phyloP scores from a whole-genome alignment of 2,888 invertebrate species.

The Operophtera brumata region DNA sequence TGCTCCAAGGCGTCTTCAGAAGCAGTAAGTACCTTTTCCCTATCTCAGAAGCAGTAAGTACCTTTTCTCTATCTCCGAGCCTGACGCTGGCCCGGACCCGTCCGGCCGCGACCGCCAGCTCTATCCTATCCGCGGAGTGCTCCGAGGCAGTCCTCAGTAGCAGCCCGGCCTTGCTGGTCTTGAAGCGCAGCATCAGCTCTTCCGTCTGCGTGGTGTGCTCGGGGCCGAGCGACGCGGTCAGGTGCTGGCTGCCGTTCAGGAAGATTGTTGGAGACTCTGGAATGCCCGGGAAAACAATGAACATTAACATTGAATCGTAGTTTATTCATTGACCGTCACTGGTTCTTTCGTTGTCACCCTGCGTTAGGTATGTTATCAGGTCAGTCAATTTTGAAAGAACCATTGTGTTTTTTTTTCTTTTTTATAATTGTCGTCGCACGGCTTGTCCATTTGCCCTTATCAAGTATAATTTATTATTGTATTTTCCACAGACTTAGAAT shows the following conservation, averaged over 20 bases:
- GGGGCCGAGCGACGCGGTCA: slow-evolving; percentile 86
- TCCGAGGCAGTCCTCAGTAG: slow-evolving; percentile 90
- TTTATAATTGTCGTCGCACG: too few relatives aligned
- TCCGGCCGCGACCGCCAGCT: slow-evolving; percentile 92
- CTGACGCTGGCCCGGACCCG: slow-evolving; percentile 90
- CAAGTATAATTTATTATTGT: too few relatives aligned
- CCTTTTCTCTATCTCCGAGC: slow-evolving; percentile 92
- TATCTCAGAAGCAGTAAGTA: too few relatives aligned
- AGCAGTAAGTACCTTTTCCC: too few relatives aligned
- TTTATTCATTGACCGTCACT: too few relatives aligned
- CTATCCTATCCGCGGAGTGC: slow-evolving; percentile 89
- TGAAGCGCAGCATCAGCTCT: slow-evolving; percentile 92
- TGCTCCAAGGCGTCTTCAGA: slow-evolving; percentile 89
- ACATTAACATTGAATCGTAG: too few relatives aligned
- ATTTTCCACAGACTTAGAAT: too few relatives aligned
- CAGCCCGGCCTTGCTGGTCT: slow-evolving; percentile 88
- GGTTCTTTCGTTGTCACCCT: too few relatives aligned
- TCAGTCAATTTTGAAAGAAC: too few relatives aligned
- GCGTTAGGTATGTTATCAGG: too few relatives aligned
- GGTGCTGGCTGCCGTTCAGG: slow-evolving; percentile 94
- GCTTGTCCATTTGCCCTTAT: too few relatives aligned
- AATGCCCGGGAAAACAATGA: slow-evolving; percentile 21
- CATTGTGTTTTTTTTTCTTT: too few relatives aligned
- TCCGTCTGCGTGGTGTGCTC: slow-evolving; percentile 93
- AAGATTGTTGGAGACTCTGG: slow-evolving; percentile 92